Base-by-base conservation (phyloP, 2,888 invertebrate genomes). In the Cheilosia grossa region DNA sequence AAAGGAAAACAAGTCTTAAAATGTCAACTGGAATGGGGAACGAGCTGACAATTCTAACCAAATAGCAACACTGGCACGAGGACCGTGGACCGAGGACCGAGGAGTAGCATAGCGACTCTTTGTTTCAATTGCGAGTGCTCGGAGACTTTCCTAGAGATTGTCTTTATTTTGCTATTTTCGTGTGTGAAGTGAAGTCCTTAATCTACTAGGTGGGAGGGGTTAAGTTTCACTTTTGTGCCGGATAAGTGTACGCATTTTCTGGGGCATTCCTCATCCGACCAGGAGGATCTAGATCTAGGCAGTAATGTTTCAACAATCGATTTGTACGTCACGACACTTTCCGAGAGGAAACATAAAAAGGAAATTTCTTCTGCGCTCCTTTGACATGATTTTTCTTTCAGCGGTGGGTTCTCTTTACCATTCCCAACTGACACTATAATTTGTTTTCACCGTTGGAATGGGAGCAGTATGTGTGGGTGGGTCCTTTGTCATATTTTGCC, bases 341-440 rank as follows among this genome's bases (percentile, higher is more conserved):
- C 63, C 54, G 30, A 15, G 21, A 27, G 54, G 53, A 72, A 72
- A 72, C 66, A 78, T 72, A 73, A 78, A 69, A 81, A 75, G 70
- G 81, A 77, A 54, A 70, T 77, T 82, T 66, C 56, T 37, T 53
- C 59, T 67, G 15, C 4, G 15, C 30, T 66, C 40, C 77, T 63
- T 77, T 51, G 56, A 61, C 67, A 56, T 42, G 72, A 44, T 33
- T 78, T 56, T 51, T 69, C 67, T 63, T 64, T 61, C 74, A 67
- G 42, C 59, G 24, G 66, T 56, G 59, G 51, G 63, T 79, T 79
- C 63, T 79, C 64, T 73, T 53, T 63, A 44, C 53, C 73, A 79
- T 82, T 79, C 79, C 79, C 79, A 82, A 51, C 67, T 74, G 79
- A 79, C 79, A 82, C 67, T 63, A 82, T 44, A 82, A 66, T 72